A percentile compares a stretch with the other conserved stretches of the same genome.
Conservation (phyloP, 2,888 invertebrate genomes). For the Papilio protenor region DNA sequence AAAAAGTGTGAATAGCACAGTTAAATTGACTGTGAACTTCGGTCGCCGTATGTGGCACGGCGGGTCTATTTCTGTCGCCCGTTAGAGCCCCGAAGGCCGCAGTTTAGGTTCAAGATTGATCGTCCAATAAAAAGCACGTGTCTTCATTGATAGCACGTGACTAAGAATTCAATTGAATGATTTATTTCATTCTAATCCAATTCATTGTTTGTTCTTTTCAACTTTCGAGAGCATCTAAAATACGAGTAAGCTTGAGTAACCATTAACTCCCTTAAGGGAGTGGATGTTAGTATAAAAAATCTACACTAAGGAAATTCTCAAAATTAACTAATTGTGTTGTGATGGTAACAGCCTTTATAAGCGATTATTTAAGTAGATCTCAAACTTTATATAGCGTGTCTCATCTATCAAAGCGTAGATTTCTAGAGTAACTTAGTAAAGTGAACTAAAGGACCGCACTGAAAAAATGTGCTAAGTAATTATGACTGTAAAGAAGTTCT, state of each 20-base stretch:
- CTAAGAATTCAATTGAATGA: neutral
- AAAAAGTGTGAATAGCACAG: neutral
- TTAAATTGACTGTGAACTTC: neutral
- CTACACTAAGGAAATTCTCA: too few species aligned
- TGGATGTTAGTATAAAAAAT: too few species aligned
- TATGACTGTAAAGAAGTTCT: neutral
- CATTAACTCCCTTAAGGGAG: too few species aligned
- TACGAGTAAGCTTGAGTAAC: too few species aligned
- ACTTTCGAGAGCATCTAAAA: too few species aligned
- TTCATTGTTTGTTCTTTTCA: neutral
- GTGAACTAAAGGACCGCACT: neutral
- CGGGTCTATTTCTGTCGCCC: slow-evolving; percentile 36
- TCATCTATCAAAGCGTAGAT: neutral
- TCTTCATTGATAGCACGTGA: slow-evolving; percentile 24
- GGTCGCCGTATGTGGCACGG: neutral
- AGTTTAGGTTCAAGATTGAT: slow-evolving; percentile 31
- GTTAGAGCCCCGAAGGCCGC: slow-evolving; percentile 14
- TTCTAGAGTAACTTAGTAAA: neutral
- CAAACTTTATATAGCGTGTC: neutral
- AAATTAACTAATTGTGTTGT: too few species aligned
- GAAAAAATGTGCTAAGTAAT: neutral
- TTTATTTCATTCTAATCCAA: neutral
- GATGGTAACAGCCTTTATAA: too few species aligned
- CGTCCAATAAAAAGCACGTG: slow-evolving; percentile 33
- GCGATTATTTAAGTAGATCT: neutral